These are phyloP conservation scores for Belonocnema kinseyi DNA, from an alignment of 1,140 invertebrate species.

Conservation along the genomic window DNA sequence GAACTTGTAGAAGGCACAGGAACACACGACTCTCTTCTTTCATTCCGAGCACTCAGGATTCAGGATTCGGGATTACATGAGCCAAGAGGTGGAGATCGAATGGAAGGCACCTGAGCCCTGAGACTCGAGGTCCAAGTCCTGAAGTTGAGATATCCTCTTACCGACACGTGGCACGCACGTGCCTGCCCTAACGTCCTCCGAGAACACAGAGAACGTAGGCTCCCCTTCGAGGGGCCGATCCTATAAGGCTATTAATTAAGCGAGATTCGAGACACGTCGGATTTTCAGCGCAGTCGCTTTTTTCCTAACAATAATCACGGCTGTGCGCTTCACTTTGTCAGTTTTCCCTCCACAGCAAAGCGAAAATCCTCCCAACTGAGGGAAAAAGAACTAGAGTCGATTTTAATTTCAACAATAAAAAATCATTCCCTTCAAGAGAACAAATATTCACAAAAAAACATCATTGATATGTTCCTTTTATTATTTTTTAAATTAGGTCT, in stretches of 20 bases:
- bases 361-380: slow-evolving; percentile 8
- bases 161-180: slow-evolving; percentile 72
- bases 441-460: background rate
- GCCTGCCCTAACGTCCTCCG: slow-evolving; percentile 56
- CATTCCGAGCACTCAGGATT: slow-evolving; percentile 40
- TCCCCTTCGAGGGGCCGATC: slow-evolving; percentile 40
- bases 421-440: background rate
- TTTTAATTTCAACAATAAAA: background rate
- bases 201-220: slow-evolving; percentile 39
- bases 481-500: too few species aligned
- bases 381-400: background rate
- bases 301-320: slow-evolving; percentile 44
- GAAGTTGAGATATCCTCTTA: slow-evolving; percentile 72
- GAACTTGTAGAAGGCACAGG: background rate
- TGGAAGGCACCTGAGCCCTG: slow-evolving; percentile 48
- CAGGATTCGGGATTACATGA: slow-evolving; percentile 42
- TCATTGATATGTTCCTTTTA: too few species aligned
- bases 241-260: slow-evolving; percentile 70
- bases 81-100: slow-evolving; percentile 42
- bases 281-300: slow-evolving; percentile 57
- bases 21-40: slow-evolving; percentile 31
- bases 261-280: slow-evolving; percentile 68
- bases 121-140: slow-evolving; percentile 44
- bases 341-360: background rate
- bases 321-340: slow-evolving; percentile 11